Evolutionary conservation across 2,888 invertebrate species (phyloP).

Genomic region (Aphelenchoides bicaudatus): DNA sequence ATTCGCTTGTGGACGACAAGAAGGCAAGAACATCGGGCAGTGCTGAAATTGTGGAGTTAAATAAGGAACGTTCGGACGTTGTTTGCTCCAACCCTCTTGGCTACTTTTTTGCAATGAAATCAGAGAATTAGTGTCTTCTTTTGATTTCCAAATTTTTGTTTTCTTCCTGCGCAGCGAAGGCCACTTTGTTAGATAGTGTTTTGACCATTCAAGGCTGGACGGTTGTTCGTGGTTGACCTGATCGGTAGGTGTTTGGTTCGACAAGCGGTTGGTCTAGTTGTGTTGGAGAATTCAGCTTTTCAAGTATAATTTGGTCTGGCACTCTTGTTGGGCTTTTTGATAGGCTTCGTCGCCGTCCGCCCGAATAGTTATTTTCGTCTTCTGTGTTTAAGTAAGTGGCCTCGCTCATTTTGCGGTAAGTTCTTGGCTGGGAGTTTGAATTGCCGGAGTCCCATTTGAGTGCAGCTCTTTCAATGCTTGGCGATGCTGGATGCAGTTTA

Average conservation of each 20-base stretch:
- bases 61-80: no score
- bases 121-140: no score
- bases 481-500: constrained; percentile 11
- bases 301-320: constrained; percentile 12
- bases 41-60: no score
- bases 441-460: no score
- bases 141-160: no score
- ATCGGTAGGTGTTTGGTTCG: no score
- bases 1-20: no score
- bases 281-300: constrained; percentile 7
- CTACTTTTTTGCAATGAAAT: no score
- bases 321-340: constrained; percentile 15
- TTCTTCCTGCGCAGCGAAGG: constrained; percentile 16
- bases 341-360: constrained; percentile 3
- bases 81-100: no score
- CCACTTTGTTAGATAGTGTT: constrained; percentile 8
- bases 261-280: no score
- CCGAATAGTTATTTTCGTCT: not conserved
- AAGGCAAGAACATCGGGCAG: no score
- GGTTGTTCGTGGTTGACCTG: no score
- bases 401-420: constrained; percentile 7
- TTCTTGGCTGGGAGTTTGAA: not conserved
- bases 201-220: not conserved
- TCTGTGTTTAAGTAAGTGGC: not conserved
- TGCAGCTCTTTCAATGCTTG: not conserved